Base-by-base conservation (phyloP, 2,888 invertebrate genomes). In the Neoscelio sp. region DNA sequence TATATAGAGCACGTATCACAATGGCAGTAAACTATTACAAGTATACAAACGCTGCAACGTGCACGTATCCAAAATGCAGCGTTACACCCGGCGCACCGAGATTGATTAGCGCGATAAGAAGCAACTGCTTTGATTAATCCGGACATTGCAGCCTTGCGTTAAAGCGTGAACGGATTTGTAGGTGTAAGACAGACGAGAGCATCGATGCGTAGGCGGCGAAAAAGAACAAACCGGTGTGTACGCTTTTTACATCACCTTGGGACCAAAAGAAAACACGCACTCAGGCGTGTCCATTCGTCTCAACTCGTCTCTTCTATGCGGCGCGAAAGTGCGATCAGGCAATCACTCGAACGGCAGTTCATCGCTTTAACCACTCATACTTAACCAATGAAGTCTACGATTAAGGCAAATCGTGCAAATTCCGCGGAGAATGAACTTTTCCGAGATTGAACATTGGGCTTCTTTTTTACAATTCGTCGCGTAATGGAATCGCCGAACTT, bases 61-160 rank as follows among this genome's bases (percentile, higher is more conserved):
- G 56, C 23, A 38, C 7, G 26, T 56, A 40, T 58, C 42, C 30
- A 58, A 58, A 30, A 42, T 42, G 40, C 20, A 56, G 15, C 40
- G 38, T 56, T 56, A 56, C 23, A 35, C 40, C 15, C 40, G n/a
- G 28, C 2, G 26, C 13, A 5, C n/a, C 18, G 15, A 58, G 42
- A 58, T 58, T 42, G 58, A 58, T 58, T 40, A 42, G 42, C 13
- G 13, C 44, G 52, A 65, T 65, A 65, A 42, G 52, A 30, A 65
- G 48, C 48, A 50, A 64, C 50, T 50, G 50, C 35, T 48, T 58
- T 50, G 64, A 64, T 64, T 64, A 33, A 64, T 64, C 50, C 10
- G 42, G 23, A 38, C 35, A 28, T 10, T 10, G 52, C 28, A 54
- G 52, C 42, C 54, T 33, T 18, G 15, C 44, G 30, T 8, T 18